Conservation (phyloP, 2,888 invertebrate species). For the Xestobium rufovillosum region DNA sequence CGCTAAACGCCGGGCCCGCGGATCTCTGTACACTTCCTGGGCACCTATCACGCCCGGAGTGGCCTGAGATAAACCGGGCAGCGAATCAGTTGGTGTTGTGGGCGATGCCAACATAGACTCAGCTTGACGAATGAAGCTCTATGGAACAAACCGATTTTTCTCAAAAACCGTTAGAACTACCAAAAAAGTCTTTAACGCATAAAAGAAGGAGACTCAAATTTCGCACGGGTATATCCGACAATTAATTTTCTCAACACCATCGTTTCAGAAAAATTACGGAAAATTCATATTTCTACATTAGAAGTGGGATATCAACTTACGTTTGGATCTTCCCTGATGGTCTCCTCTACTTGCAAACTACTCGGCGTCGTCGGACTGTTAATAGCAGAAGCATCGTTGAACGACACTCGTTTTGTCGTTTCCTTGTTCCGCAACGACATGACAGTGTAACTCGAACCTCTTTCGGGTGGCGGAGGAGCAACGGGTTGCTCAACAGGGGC, state of each 20-base stretch:
- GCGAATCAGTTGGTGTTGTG: constrained; percentile 57
- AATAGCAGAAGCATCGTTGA: constrained; percentile 36
- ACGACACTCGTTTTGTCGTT: constrained; percentile 41
- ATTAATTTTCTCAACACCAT: no score
- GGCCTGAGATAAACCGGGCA: constrained; percentile 46
- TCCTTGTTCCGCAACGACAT: constrained; percentile 57
- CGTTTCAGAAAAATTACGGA: no score
- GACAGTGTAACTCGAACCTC: constrained; percentile 80
- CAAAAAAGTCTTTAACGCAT: no score
- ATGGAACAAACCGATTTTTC: constrained; percentile 27
- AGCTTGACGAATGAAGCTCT: constrained; percentile 75
- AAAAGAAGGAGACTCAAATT: no score
- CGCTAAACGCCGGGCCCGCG: constrained; percentile 78
- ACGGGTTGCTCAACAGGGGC: constrained; percentile 31
- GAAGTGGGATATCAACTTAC: constrained; percentile 57
- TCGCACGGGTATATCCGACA: no score
- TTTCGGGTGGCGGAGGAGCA: constrained; percentile 75
- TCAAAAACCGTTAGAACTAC: no score
- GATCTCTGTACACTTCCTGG: constrained; percentile 97
- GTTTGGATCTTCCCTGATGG: constrained; percentile 70
- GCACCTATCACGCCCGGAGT: constrained; percentile 97
- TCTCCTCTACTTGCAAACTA: constrained; percentile 41
- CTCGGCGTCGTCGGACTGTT: constrained; percentile 43
- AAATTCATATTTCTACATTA: no score
- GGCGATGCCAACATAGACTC: constrained; percentile 73